phyloP scores from a whole-genome alignment of 2,888 invertebrate species.

The Carterocephalus palaemon region DNA sequence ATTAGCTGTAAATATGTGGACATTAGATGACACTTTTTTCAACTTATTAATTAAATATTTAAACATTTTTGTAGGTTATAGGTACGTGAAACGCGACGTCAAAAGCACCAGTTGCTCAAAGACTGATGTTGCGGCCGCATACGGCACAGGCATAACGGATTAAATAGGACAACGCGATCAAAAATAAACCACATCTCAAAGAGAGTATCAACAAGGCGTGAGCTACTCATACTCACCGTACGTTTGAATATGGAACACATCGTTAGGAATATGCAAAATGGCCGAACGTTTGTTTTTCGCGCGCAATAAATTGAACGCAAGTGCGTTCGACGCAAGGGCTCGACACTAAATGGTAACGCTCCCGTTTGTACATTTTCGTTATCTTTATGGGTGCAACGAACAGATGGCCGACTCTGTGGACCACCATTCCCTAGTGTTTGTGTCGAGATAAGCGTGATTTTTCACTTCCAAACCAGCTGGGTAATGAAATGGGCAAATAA shows the following conservation, averaged over 20 bases:
- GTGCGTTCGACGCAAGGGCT: conserved; percentile 59
- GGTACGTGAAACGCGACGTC: conserved; percentile 62
- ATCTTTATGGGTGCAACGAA: conserved; percentile 78
- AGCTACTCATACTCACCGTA: conserved; percentile 70
- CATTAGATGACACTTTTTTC: conserved; percentile 55
- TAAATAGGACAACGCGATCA: conserved; percentile 78
- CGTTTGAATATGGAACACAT: conserved; percentile 77
- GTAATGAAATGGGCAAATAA: conserved; percentile 68
- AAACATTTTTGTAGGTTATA: conserved; percentile 41
- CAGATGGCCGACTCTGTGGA: conserved; percentile 68
- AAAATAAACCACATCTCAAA: conserved; percentile 77
- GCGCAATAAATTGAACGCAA: conserved; percentile 56
- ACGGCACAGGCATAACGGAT: conserved; percentile 70
- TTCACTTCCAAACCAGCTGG: conserved; percentile 73
- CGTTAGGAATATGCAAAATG: conserved; percentile 71
- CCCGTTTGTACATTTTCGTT: conserved; percentile 69
- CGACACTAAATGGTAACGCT: conserved; percentile 67
- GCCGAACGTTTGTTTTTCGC: conserved; percentile 64
- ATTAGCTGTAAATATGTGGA: conserved; percentile 33
- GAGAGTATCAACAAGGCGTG: conserved; percentile 67
- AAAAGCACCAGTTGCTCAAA: conserved; percentile 62
- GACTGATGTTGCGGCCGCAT: conserved; percentile 70
- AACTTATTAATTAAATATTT: conserved; percentile 61
- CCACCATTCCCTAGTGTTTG: conserved; percentile 65
- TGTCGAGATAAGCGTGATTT: conserved; percentile 75